A percentile compares a stretch with the other conserved stretches of the same genome.
These are phyloP conservation scores for Chaetodon trifascialis DNA, from an alignment of 2,113 vertebrate genomes.

Conservation along the genomic window DNA sequence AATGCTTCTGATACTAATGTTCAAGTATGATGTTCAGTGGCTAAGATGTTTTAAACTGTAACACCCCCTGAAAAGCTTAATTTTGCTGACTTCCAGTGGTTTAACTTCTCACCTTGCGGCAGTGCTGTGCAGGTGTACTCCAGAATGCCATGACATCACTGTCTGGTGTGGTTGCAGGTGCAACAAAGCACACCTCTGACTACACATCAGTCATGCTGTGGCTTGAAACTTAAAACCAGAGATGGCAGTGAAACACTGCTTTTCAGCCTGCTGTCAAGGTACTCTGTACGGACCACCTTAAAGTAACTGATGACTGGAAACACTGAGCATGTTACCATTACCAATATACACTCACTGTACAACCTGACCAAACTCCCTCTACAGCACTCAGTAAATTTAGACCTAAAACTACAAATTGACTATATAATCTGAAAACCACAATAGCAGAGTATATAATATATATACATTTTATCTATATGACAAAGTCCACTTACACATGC, in stretches of 20 bases:
- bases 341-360: slow-evolving; percentile 14
- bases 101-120: background rate
- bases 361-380: slow-evolving; percentile 21
- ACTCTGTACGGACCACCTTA: slow-evolving; percentile 1
- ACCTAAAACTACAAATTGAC: slow-evolving; percentile 51
- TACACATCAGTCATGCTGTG: background rate
- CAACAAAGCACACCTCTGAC: background rate
- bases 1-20: background rate
- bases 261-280: background rate
- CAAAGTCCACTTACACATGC: slow-evolving; percentile 36
- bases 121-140: slow-evolving; percentile 10
- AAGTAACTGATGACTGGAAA: slow-evolving; percentile 22
- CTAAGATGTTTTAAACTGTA: background rate
- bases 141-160: background rate
- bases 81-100: background rate
- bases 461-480: slow-evolving; percentile 49
- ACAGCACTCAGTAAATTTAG: slow-evolving; percentile 27
- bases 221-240: background rate
- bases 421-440: slow-evolving; percentile 57
- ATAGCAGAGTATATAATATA: slow-evolving; percentile 53
- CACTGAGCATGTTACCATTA: background rate
- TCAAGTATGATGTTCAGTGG: background rate
- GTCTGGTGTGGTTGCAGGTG: background rate
- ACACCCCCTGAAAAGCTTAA: background rate
- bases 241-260: slow-evolving; percentile 31